Base-by-base conservation (phyloP, 23 tunicate genomes). In the Ciona savignyi region DNA sequence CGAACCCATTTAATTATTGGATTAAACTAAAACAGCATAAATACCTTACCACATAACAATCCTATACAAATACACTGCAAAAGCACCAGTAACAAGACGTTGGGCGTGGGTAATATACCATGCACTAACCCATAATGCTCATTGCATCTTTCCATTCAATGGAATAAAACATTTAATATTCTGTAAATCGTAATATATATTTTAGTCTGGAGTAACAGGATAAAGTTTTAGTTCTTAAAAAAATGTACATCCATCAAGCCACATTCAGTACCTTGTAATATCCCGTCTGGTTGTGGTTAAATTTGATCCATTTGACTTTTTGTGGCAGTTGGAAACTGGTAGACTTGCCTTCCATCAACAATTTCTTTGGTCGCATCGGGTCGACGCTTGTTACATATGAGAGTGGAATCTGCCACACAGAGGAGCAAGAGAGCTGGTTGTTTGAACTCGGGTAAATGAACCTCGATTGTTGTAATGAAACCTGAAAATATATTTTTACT, bases 321-420 rank as follows among this genome's bases (percentile, higher is more conserved):
- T 31, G 22, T n/a, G 34, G 31, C 21, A 80, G 25, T 27, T 33
- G 2, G 33, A 89, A 78, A 34, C 29, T 51, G 9, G 27, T 62
- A 62, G 74, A 23, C 28, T 62, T 71, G 1, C 23, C 23, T 1
- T 70, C 60, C 63, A 88, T 32, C 9, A 88, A 62, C 9, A 32
- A 3, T 60, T 78, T 70, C 33, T 34, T 71, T 23, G 70, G 62
- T 3, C 30, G 49, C 0, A 27, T n/a, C 22, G 85, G 73, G 25
- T 67, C 34, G 25, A 29, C 30, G 62, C 79, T 60, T 3, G 89
- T 78, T 30, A 75, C 48, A 33, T 78, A 89, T 3, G 89, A 70
- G 26, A 89, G n/a, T 1, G 96, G 96, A 48, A 89, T 83, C 15
- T 89, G 78, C 96, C 96, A 89, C 4, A 72, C 9, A 19, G 66